Evolutionary conservation across 2,797 vertebrate genomes (phyloP).

Genomic region (Anabacerthia variegaticeps): DNA sequence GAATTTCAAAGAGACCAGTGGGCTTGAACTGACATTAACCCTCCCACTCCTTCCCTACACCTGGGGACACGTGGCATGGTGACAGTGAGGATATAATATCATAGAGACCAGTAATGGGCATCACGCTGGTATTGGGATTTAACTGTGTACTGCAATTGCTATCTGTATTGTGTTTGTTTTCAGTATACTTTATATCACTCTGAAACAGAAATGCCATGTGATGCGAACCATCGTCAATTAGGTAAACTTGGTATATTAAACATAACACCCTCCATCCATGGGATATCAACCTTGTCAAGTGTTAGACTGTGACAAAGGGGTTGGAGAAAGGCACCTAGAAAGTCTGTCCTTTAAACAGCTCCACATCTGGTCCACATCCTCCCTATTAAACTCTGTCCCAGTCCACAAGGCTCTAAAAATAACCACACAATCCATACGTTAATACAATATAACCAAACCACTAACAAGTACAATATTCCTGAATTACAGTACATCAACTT

Average conservation of each 20-base stretch:
- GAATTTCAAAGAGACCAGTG: neutral
- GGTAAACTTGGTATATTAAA: neutral
- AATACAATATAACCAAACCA: neutral
- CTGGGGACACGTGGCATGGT: neutral
- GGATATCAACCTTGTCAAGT: neutral
- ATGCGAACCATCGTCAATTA: neutral
- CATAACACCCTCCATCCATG: rapidly evolving
- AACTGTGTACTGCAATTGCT: neutral
- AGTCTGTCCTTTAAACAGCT: neutral
- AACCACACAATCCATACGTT: neutral
- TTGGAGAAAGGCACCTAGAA: neutral
- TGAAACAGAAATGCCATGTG: neutral
- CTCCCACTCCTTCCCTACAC: neutral
- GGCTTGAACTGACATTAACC: neutral
- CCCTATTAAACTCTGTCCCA: neutral
- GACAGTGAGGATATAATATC: neutral
- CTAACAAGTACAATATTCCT: neutral
- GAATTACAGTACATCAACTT: neutral
- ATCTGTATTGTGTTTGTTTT: neutral
- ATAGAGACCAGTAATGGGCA: neutral
- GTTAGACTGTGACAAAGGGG: neutral
- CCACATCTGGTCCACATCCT: neutral
- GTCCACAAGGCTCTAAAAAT: neutral
- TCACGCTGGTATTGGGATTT: neutral
- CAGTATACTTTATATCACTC: neutral